A percentile compares a stretch with the other conserved stretches of the same genome.
Evolutionary conservation across 2,113 vertebrate genomes (phyloP).

Genomic region (Acrocephalus arundinaceus): DNA sequence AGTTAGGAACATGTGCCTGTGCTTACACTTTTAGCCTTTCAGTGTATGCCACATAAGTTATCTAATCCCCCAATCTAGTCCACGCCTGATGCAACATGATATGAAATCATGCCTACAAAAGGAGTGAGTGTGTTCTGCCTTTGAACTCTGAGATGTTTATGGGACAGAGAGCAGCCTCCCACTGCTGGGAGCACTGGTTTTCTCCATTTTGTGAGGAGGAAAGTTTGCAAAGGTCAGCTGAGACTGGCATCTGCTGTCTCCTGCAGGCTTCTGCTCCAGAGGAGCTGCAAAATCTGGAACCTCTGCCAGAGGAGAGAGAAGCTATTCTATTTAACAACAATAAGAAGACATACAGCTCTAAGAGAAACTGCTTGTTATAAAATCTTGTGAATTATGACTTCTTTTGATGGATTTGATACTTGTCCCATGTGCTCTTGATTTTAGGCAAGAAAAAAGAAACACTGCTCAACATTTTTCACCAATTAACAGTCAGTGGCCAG

Average conservation of each 20-base stretch:
- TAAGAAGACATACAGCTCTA: background rate
- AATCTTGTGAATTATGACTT: background rate
- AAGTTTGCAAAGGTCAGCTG: background rate
- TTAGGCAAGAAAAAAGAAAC: background rate
- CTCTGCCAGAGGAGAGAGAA: background rate
- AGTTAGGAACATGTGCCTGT: rapidly evolving
- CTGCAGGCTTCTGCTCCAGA: background rate
- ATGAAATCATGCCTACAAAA: background rate
- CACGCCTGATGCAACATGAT: background rate
- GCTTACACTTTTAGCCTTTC: background rate
- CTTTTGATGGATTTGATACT: background rate
- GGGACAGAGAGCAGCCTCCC: background rate
- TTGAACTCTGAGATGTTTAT: background rate
- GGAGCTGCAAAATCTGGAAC: background rate
- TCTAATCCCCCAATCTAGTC: background rate
- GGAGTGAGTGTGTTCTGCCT: background rate
- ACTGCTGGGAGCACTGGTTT: background rate
- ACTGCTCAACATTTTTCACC: background rate
- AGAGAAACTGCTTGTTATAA: background rate
- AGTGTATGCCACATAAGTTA: too few species aligned
- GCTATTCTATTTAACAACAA: background rate
- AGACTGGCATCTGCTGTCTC: background rate
- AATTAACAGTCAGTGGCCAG: background rate
- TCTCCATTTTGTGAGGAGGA: background rate
- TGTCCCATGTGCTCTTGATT: background rate